Percentiles rank a stretch among this genome's conserved stretches.
phyloP scores from a whole-genome alignment of 2,113 vertebrate genomes.

The Grammomys surdaster region DNA sequence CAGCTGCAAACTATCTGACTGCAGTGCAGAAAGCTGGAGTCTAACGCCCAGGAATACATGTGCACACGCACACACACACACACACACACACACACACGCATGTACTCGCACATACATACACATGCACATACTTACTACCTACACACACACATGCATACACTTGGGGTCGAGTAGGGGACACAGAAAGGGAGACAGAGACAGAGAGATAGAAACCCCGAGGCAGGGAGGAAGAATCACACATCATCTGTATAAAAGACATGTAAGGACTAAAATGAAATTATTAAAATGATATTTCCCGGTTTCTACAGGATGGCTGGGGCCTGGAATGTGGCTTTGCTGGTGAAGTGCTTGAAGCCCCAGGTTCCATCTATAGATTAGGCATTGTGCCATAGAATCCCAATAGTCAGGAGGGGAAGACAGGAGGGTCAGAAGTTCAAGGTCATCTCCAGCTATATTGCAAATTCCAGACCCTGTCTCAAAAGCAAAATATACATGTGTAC shows the following conservation, averaged over 20 bases:
- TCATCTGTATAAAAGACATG: slow-evolving; percentile 7
- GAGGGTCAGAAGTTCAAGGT: background rate
- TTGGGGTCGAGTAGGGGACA: background rate
- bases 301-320: background rate
- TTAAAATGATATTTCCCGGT: slow-evolving; percentile 23
- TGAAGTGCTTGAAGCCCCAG: background rate
- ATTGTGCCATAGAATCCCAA: background rate
- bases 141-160: no score
- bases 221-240: background rate
- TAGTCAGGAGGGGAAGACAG: background rate
- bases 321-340: background rate
- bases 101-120: no score
- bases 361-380: background rate
- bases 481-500: background rate
- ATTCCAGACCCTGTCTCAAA: background rate
- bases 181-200: background rate
- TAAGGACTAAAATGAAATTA: slow-evolving; percentile 31
- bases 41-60: background rate
- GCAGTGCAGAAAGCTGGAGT: background rate
- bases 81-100: background rate
- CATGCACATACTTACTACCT: no score
- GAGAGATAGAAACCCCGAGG: background rate
- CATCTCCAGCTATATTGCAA: background rate
- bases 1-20: background rate
- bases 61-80: background rate